A percentile compares a stretch with the other conserved stretches of the same genome.
Conservation (phyloP, 2,113 vertebrate genomes). For the Pseudorhombus dupliciocellatus region DNA sequence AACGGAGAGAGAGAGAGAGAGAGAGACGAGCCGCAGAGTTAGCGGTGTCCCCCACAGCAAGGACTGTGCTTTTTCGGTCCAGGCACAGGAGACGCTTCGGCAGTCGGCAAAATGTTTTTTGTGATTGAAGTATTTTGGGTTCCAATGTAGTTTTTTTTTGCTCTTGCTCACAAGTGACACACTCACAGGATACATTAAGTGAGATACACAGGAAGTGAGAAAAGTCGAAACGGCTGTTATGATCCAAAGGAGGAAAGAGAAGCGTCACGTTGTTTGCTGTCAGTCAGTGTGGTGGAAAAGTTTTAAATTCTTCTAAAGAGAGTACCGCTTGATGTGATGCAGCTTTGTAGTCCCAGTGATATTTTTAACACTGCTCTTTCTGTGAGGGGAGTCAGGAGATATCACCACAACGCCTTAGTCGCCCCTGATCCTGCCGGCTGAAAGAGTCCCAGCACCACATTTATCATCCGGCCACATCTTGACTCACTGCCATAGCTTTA, state of each 20-base stretch:
- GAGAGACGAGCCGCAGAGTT: conserved; percentile 37
- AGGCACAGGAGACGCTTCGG: conserved; percentile 33
- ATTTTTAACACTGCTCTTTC: conserved; percentile 36
- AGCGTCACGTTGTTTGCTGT: neutral
- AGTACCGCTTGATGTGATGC: neutral
- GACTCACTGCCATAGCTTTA: conserved; percentile 54
- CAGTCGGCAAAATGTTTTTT: conserved; percentile 17
- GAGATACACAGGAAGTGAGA: conserved; percentile 11
- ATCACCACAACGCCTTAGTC: conserved; percentile 44
- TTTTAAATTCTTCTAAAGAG: conserved; percentile 3
- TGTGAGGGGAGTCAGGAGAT: conserved; percentile 14
- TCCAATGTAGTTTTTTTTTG: neutral
- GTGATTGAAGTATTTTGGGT: conserved; percentile 20
- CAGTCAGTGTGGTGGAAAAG: neutral
- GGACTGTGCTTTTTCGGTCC: conserved; percentile 66
- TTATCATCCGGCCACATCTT: conserved; percentile 60
- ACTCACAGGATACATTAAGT: neutral
- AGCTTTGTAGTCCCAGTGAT: neutral
- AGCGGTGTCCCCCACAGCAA: conserved; percentile 55
- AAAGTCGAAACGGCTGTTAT: neutral
- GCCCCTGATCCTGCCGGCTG: conserved; percentile 36
- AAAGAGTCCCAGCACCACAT: conserved; percentile 35
- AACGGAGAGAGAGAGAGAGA: conserved; percentile 50
- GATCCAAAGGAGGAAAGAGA: conserved; percentile 3
- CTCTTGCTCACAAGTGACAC: conserved; percentile 6